Evolutionary conservation across 2,888 invertebrate species (phyloP), one percentile per base, ranked within the genome.

Genomic region (Onthophagus sagittarius): DNA sequence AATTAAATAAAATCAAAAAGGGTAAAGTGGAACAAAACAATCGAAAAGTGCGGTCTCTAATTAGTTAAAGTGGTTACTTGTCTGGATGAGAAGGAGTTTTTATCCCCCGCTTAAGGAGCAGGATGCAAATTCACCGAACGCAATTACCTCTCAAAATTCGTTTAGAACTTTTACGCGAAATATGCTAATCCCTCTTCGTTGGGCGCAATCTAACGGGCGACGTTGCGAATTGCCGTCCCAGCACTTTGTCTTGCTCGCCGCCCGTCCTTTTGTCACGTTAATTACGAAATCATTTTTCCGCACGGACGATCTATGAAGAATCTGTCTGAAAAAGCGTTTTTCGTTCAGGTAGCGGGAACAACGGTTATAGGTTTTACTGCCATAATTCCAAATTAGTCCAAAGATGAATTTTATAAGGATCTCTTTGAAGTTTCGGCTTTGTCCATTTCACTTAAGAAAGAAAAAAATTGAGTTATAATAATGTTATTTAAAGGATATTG

Each of bases 121-220:
- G 67, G 67, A 67, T 67, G 67, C 23, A 67, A 67, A 67, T 67
- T 67, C 31, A 23, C 31, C 23, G 32, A 67, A 67, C 67, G 31
- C 67, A 67, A 67, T 67, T 67, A 67, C 67, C 67, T 67, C 31
- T 32, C 67, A 67, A 67, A 67, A 67, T 67, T 67, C 67, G 67
- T 67, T 67, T 32, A 67, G 67, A 67, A 67, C 67, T 67, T 67
- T 67, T 67, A 67, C 67, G 67, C n/a, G 63, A 32, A 32, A 67
- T 67, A 67, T 67, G 67, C 67, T 67, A 67, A 67, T 67, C 67
- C 67, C 67, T 67, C 67, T 67, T 32, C 67, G 5, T n/a, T n/a
- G 15, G 23, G 15, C 67, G 67, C 23, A 67, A 67, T 31, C n/a
- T 67, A 67, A 67, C 67, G 6, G 67, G 31, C 11, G 23, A 67